Evolutionary conservation across 2,797 vertebrate species (phyloP).

Genomic region (Karalla daura): DNA sequence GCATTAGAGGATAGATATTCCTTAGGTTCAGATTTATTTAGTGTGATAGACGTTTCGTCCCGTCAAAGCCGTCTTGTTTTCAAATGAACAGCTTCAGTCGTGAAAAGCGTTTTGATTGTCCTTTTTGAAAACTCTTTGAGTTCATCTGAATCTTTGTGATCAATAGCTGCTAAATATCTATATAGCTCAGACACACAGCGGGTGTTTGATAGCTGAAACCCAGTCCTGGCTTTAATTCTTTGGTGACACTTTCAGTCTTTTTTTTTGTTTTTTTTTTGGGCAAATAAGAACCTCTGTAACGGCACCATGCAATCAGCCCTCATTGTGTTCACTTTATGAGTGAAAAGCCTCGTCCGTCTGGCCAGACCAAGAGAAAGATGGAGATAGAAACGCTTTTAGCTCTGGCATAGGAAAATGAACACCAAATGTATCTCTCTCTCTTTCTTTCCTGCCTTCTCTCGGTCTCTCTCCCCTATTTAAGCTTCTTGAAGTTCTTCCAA

Average conservation of each 20-base stretch:
- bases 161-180: constrained; percentile 37
- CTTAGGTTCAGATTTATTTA: constrained; percentile 13
- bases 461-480: constrained; percentile 85
- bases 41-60: constrained; percentile 16
- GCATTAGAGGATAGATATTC: too few species aligned
- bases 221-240: constrained; percentile 37
- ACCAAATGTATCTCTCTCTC: constrained; percentile 82
- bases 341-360: constrained; percentile 77
- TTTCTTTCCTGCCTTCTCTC: constrained; percentile 68
- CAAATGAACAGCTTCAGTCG: constrained; percentile 10
- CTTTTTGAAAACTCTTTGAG: constrained; percentile 23
- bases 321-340: constrained; percentile 71
- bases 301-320: constrained; percentile 53
- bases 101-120: background rate
- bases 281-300: constrained; percentile 50
- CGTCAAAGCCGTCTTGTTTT: background rate
- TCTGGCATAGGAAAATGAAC: constrained; percentile 79
- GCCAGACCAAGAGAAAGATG: constrained; percentile 63
- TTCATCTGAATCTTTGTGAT: constrained; percentile 42
- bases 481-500: constrained; percentile 99
- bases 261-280: too few species aligned
- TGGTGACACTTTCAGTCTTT: constrained; percentile 47
- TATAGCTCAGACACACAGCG: constrained; percentile 27
- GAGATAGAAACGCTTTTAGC: constrained; percentile 70
- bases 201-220: constrained; percentile 54